Base-by-base conservation (phyloP, 2,888 invertebrate genomes). In the Drosophila mettleri region DNA sequence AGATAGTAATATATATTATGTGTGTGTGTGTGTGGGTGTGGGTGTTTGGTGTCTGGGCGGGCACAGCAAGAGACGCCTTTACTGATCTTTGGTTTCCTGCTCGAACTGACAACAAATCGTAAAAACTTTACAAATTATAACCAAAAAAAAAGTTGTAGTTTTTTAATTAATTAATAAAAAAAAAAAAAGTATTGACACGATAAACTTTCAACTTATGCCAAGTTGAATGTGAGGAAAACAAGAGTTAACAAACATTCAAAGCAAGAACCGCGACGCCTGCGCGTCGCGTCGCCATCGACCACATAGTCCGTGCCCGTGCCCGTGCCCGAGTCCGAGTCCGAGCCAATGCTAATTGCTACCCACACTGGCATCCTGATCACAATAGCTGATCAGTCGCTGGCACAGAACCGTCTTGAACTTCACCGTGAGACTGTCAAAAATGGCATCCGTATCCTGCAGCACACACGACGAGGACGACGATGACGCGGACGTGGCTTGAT, bases 351-450 rank as follows among this genome's bases (percentile, higher is more conserved):
- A 90, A 89, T 86, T 88, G 65, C 82, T 84, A 39, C 54, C 64
- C 7, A 16, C 45, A 57, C 51, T 81, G 48, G 66, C 62, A 51
- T 83, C 76, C 39, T 76, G 62, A 64, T 87, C 85, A 81, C 89
- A 91, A 71, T 89, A 88, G 80, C 90, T 91, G 59, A 92, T 80
- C 72, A 91, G 86, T 38, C 90, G 91, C 89, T 92, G 92, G 80
- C 92, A 92, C 60, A 92, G 81, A 61, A 91, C 90, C 55, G 92
- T 91, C 83, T 92, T 92, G 78, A 92, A 92, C 78, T 90, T 91
- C 18, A 92, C 91, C 69, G 91, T 90, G 60, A 92, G 90, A 58
- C 87, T 88, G 77, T 92, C 92, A 61, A 92, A 92, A 58, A 92
- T 92, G 65, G 89, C 84, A 74, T 92, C 92, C 45, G 91, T 92